Evolutionary conservation across 2,113 vertebrate species (phyloP), one percentile per base, ranked within the genome.

Genomic region (Osmerus mordax): DNA sequence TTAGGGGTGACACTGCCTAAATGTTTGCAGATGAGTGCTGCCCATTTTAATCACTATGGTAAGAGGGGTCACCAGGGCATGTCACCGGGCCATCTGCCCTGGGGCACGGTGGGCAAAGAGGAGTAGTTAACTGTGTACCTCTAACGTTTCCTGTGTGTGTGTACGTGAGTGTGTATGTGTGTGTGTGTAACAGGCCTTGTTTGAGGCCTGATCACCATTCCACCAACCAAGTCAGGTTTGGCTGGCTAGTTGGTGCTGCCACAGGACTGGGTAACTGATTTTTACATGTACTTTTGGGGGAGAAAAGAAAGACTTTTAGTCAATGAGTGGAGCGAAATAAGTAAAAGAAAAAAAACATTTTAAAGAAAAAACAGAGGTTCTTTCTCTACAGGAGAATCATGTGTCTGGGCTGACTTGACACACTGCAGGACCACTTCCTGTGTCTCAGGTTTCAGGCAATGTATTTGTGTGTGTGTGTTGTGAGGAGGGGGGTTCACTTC

Each of bases 371-470:
- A 86, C 81, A 83, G 66, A 74, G 70, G 74, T 78, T 76, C 79
- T 87, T 89, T 70, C 83, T 81, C 66, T 81, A 88, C 84, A 32
- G 76, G 75, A 79, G 89, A 92, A 90, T 92, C 90, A 92, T 91
- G 91, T 89, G 90, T 91, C 88, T 81, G 63, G 71, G 74, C 86
- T 90, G 90, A 92, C 91, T 88, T 87, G 91, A 92, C 83, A 86
- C 88, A 89, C 90, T 81, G 83, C 93, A 93, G 92, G 89, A 87
- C 91, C 87, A 89, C 89, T 94, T 95, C 93, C 92, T 93, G 88
- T 86, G 82, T 87, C 88, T 94, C 92, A 74, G 80, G 89, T 94
- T 95, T 91, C 91, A 91, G 78, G 70, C 80, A 80, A 32, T 2
- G 91, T 84, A 89, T 90, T 65, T 70, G 65, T 65, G 59, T 21